Conservation (phyloP, 2,113 vertebrate species). For the Pelecanoides urinatrix region DNA sequence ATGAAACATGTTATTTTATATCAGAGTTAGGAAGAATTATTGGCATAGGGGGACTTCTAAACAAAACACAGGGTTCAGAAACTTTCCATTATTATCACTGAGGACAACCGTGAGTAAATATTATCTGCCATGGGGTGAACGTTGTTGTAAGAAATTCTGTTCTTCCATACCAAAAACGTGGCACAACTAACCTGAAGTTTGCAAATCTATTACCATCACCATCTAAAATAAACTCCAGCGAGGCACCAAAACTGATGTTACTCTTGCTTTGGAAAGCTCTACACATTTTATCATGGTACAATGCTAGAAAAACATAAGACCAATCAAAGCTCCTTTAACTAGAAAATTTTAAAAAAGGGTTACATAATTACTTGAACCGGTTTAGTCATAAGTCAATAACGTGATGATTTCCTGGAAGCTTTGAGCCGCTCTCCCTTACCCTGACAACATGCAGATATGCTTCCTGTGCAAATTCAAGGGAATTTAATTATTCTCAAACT, state of each 20-base stretch:
- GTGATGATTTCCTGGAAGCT: neutral
- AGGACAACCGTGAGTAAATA: neutral
- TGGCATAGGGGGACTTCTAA: neutral
- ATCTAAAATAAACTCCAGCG: neutral
- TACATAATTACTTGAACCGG: fast-evolving
- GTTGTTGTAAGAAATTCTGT: neutral
- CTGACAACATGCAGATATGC: neutral
- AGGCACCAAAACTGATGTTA: neutral
- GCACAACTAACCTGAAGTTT: neutral
- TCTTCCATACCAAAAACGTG: neutral
- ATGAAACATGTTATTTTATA: neutral
- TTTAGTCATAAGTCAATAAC: neutral
- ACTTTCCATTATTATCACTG: neutral
- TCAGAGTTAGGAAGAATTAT: neutral
- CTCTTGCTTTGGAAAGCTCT: neutral
- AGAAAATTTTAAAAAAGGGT: neutral
- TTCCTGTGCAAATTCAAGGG: neutral
- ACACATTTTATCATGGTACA: neutral
- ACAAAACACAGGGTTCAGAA: neutral
- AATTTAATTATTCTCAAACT: neutral
- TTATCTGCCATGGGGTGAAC: neutral
- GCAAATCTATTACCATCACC: neutral
- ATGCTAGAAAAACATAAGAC: neutral
- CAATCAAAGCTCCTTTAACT: neutral
- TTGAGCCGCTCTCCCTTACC: neutral